Base-by-base conservation (phyloP, 1,140 invertebrate genomes). In the Drosophila elegans region DNA sequence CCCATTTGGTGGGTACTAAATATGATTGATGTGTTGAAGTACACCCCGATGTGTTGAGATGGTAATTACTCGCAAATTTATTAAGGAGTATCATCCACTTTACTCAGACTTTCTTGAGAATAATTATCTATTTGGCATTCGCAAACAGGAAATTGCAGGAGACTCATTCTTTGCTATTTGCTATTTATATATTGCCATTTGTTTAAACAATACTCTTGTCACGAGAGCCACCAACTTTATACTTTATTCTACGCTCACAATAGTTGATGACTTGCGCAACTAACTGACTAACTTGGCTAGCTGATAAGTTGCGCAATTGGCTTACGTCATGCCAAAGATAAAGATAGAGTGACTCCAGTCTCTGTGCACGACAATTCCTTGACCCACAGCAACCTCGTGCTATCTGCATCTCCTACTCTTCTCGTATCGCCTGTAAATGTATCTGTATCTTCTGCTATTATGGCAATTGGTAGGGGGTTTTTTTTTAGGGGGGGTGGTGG, bases 321-420 rank as follows among this genome's bases (percentile, higher is more conserved):
- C 52, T 72, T 71, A 27, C 68, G 68, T 72, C 66, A 72, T 25
- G 41, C 13, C 3, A 12, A 12, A 44, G 49, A 13, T 32, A 34
- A 39, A 36, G 46, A 27, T 21, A 7, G 25, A 32, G 13, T 7
- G 29, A 13, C 16, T 21, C 16, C 16, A 21, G 16, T 21, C 16
- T 21, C 16, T 32, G 54, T 38, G 39, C 68, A 72, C 68, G 68
- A 72, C 68, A 36, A 72, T 72, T 56, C 68, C 68, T 72, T 72
- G 68, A 72, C 68, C 68, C 64, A 72, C 63, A 68, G 61, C 61
- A 52, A 10, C 34, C 62, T 16, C 60, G 61, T 46, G 66, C 54
- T 51, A 72, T 74, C 41, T 61, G 49, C 52, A 54, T 54, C 51
- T 71, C 44, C 36, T 5, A 29, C 29, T n/a, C 38, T 41, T 6